A percentile compares a stretch with the other conserved stretches of the same genome.
These are phyloP conservation scores for Dendrophyllia cribrosa DNA, from an alignment of 64 coral and sea anemone genomes.

Conservation along the genomic window DNA sequence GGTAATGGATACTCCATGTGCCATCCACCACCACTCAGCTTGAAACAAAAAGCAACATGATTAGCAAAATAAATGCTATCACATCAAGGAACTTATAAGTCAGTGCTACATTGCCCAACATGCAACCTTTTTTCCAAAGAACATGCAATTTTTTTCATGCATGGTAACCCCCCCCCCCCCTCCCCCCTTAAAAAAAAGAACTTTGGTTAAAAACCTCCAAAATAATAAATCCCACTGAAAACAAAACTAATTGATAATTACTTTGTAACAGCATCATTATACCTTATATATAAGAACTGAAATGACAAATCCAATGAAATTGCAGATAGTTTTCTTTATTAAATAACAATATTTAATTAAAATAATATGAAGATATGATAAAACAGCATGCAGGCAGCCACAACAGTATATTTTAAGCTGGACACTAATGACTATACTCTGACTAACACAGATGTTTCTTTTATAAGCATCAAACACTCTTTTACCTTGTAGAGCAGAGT, in stretches of 20 bases:
- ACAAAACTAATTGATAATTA: too few relatives aligned
- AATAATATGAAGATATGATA: neutral
- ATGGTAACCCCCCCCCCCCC: too few relatives aligned
- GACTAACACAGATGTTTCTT: neutral
- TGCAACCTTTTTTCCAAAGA: too few relatives aligned
- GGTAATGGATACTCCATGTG: constrained; percentile 50
- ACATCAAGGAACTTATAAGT: neutral
- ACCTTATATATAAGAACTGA: neutral
- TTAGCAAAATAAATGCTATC: constrained; percentile 12
- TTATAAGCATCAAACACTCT: constrained; percentile 17
- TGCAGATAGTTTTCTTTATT: neutral
- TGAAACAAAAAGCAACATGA: constrained; percentile 55
- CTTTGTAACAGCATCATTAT: too few relatives aligned
- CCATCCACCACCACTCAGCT: constrained; percentile 52
- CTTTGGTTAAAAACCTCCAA: neutral
- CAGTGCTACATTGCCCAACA: too few relatives aligned
- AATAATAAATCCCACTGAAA: neutral
- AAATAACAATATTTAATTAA: neutral
- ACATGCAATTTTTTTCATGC: too few relatives aligned
- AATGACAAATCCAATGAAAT: neutral
- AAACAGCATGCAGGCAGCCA: neutral
- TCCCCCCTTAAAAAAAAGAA: neutral
- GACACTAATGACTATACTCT: too few relatives aligned
- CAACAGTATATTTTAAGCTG: neutral
- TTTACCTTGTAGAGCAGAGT: constrained; percentile 4